Percentiles rank a stretch among this genome's conserved stretches.
phyloP scores from a whole-genome alignment of 2,797 vertebrate genomes.

The Parauchenoglanis punctatus region DNA sequence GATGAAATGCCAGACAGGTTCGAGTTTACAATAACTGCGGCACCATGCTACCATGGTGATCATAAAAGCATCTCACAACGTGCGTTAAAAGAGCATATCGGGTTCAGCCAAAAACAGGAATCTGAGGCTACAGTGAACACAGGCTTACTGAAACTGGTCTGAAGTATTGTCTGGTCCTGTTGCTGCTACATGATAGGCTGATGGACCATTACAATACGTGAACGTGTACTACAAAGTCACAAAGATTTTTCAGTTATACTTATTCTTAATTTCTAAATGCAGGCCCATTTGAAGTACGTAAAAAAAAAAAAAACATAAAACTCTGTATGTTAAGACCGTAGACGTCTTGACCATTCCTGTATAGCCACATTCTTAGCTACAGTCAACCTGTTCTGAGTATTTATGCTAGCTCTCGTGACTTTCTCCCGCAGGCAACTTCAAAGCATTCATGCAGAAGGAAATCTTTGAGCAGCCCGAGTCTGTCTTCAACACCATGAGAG shows the following conservation, averaged over 20 bases:
- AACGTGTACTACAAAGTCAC: neutral
- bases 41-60: neutral
- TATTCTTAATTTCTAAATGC: neutral
- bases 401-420: neutral
- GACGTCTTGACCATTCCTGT: neutral
- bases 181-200: neutral
- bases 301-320: neutral
- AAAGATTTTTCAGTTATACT: neutral
- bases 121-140: neutral
- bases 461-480: conserved; percentile 98
- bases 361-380: neutral
- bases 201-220: neutral
- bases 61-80: neutral
- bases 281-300: neutral
- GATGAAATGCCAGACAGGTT: neutral
- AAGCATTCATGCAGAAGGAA: conserved; percentile 97
- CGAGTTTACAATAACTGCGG: neutral
- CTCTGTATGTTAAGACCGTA: neutral
- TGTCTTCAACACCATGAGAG: conserved; percentile 96
- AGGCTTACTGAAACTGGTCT: neutral
- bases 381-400: conserved; percentile 4
- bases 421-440: conserved; percentile 83
- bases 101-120: neutral
- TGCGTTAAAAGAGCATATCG: neutral
- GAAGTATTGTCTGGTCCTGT: neutral